These are phyloP conservation scores for Paracyclopina nana DNA, from an alignment of 1,140 invertebrate genomes.

Conservation along the genomic window DNA sequence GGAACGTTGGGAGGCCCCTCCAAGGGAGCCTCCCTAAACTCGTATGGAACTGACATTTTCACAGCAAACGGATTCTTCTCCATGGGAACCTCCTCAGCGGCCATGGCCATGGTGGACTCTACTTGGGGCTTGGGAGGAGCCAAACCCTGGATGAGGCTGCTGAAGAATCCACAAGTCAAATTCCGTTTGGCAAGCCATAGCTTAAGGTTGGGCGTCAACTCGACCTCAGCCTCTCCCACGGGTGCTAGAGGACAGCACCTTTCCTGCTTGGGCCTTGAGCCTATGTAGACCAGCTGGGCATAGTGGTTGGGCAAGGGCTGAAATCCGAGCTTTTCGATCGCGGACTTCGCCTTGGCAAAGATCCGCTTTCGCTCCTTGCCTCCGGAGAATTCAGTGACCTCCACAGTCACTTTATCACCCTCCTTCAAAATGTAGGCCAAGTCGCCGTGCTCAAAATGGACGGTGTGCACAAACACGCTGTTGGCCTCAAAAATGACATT, in stretches of 20 bases:
- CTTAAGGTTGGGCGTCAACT: not conserved
- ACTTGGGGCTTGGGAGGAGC: not conserved
- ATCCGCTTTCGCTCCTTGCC: not conserved
- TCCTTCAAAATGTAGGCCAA: not conserved
- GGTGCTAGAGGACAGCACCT: not conserved
- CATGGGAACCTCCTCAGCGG: too few species aligned
- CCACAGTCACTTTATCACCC: conserved; percentile 8
- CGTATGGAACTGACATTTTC: not conserved
- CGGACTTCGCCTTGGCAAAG: too few species aligned
- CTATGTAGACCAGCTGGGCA: not conserved
- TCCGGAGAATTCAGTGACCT: conserved; percentile 6
- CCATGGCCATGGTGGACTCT: not conserved
- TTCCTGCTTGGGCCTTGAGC: not conserved
- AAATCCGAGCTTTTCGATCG: conserved; percentile 7
- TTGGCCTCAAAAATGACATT: conserved; percentile 6
- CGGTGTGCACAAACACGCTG: not conserved
- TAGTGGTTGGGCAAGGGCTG: not conserved
- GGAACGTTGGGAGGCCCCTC: not conserved
- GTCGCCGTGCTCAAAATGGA: not conserved
- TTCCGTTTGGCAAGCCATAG: conserved; percentile 5
- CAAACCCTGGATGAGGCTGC: not conserved
- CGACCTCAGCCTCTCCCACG: not conserved
- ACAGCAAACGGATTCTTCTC: not conserved
- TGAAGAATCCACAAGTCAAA: not conserved
- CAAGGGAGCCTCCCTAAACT: not conserved